phyloP scores from a whole-genome alignment of 2,888 invertebrate genomes.

The Orthosia gothica region DNA sequence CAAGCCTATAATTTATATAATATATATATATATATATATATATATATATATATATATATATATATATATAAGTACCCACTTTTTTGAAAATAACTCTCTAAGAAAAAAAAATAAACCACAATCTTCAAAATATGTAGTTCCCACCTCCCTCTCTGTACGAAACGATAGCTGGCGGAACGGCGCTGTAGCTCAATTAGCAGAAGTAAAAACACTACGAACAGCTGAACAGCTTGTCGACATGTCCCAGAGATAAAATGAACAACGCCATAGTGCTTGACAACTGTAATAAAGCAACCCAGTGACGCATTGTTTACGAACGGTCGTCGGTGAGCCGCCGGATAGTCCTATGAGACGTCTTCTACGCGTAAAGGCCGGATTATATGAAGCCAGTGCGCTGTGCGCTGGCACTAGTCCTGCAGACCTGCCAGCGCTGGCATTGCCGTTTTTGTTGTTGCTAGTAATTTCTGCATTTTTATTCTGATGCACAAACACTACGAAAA shows the following conservation, averaged over 20 bases:
- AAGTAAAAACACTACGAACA: constrained; percentile 52
- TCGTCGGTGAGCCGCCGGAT: constrained; percentile 54
- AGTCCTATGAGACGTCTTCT: constrained; percentile 53
- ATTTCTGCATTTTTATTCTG: not conserved
- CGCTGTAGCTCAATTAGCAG: constrained; percentile 58
- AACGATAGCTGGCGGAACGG: constrained; percentile 36
- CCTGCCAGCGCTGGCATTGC: not conserved
- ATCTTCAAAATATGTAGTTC: constrained; percentile 1
- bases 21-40: too few relatives aligned
- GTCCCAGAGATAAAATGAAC: constrained; percentile 70
- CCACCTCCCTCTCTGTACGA: constrained; percentile 10
- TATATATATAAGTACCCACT: too few relatives aligned
- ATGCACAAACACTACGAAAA: constrained; percentile 35
- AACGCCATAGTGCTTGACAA: constrained; percentile 68
- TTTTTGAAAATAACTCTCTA: not conserved
- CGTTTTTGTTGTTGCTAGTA: not conserved
- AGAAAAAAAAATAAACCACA: not conserved
- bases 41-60: too few relatives aligned
- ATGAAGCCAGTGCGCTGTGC: not conserved
- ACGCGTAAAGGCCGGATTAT: constrained; percentile 32
- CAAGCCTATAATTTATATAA: too few relatives aligned
- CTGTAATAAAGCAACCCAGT: constrained; percentile 69
- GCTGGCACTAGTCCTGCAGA: not conserved
- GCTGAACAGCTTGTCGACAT: constrained; percentile 65
- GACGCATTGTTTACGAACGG: constrained; percentile 68